phyloP scores from a whole-genome alignment of 2,113 vertebrate species.

The Nycticebus coucang region DNA sequence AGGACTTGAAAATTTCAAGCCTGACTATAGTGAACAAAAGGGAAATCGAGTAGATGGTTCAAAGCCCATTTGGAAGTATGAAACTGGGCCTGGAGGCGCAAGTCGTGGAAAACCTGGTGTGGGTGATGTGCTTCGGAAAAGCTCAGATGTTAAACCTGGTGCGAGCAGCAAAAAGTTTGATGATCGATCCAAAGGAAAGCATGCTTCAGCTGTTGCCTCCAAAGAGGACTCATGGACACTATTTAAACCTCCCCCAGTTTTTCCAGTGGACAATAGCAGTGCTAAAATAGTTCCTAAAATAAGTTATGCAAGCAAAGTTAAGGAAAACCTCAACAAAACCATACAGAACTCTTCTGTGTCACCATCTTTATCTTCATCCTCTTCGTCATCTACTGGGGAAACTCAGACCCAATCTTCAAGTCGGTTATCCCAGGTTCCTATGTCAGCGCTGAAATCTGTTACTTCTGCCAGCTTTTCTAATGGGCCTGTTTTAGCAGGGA shows the following conservation, averaged over 20 bases:
- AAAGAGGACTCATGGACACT: constrained; percentile 99
- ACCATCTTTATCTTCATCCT: constrained; percentile 83
- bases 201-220: constrained; percentile 86
- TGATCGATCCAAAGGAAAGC: constrained; percentile 95
- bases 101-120: constrained; percentile 84
- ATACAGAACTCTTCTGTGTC: constrained; percentile 87
- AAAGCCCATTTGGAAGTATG: constrained; percentile 89
- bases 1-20: constrained; percentile 88
- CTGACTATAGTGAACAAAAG: constrained; percentile 89
- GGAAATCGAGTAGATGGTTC: constrained; percentile 86
- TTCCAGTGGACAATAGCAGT: constrained; percentile 99
- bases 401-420: constrained; percentile 88
- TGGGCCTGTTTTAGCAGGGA: constrained; percentile 91
- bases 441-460: constrained; percentile 99
- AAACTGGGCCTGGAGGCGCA: constrained; percentile 85
- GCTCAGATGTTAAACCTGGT: constrained; percentile 92
- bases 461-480: constrained; percentile 97
- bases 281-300: constrained; percentile 99
- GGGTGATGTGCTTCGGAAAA: constrained; percentile 91
- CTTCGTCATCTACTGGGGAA: constrained; percentile 85
- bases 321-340: constrained; percentile 99
- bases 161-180: constrained; percentile 93
- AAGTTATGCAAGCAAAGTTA: constrained; percentile 99
- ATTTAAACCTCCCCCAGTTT: constrained; percentile 98
- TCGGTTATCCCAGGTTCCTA: constrained; percentile 95